Conservation (phyloP, 2,888 invertebrate species). For the Bhutanitis thaidina region DNA sequence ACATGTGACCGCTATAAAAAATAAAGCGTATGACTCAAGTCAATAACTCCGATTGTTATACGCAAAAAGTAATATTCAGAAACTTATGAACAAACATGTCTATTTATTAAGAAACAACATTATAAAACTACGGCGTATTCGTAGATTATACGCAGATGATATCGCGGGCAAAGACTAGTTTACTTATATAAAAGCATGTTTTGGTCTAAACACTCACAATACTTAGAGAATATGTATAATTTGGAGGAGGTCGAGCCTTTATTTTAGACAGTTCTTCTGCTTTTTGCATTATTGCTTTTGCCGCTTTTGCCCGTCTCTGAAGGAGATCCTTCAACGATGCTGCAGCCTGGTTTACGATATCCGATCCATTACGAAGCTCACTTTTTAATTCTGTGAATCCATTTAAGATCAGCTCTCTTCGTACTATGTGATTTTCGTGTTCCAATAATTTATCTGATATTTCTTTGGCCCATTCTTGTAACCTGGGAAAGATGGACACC, state of each 20-base stretch:
- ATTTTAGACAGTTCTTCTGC: slow-evolving; percentile 53
- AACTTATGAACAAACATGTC: too few species aligned
- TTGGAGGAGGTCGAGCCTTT: slow-evolving; percentile 30
- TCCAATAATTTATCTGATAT: slow-evolving; percentile 49
- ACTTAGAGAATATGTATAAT: slow-evolving; percentile 54
- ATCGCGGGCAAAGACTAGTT: too few species aligned
- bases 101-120: too few species aligned
- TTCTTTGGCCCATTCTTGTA: slow-evolving; percentile 58
- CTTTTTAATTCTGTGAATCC: slow-evolving; percentile 51
- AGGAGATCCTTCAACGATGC: slow-evolving; percentile 48
- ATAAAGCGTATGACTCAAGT: too few species aligned
- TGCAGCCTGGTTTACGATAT: slow-evolving; percentile 57
- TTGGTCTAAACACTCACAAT: slow-evolving; percentile 43
- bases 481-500: slow-evolving; percentile 31
- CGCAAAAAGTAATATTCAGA: too few species aligned
- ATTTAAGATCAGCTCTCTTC: slow-evolving; percentile 45
- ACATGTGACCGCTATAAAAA: too few species aligned
- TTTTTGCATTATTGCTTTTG: slow-evolving; percentile 56
- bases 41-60: too few species aligned
- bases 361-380: slow-evolving; percentile 51
- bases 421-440: slow-evolving; percentile 53
- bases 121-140: too few species aligned
- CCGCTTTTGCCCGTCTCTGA: slow-evolving; percentile 46
- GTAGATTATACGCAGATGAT: too few species aligned
- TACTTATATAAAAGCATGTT: too few species aligned